A percentile compares a stretch with the other conserved stretches of the same genome.
phyloP scores from a whole-genome alignment of 1,140 invertebrate species.

The Bombus pascuorum region DNA sequence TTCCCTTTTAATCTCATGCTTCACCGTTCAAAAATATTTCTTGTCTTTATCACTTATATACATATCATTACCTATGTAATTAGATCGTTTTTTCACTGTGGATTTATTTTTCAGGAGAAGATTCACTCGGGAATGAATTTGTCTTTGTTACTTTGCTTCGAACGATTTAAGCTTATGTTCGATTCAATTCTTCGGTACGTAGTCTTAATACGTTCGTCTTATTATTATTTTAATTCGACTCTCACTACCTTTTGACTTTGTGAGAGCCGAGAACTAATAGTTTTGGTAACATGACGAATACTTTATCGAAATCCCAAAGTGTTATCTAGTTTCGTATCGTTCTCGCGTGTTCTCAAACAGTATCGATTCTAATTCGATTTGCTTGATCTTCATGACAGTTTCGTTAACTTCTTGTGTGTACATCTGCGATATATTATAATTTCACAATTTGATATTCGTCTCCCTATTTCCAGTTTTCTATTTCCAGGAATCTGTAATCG shows the following conservation, averaged over 20 bases:
- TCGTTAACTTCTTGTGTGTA: background rate
- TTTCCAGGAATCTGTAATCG: constrained; percentile 18
- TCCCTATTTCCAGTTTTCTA: background rate
- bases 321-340: background rate
- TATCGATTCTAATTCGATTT: background rate
- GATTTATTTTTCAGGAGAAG: no score
- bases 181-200: background rate
- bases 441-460: constrained; percentile 1
- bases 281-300: constrained; percentile 19
- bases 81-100: background rate
- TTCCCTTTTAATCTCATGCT: constrained; percentile 51
- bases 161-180: background rate
- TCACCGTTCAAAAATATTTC: background rate
- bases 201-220: background rate
- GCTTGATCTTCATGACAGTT: background rate
- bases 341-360: background rate
- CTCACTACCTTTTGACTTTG: constrained; percentile 40
- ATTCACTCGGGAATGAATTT: background rate
- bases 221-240: constrained; percentile 7
- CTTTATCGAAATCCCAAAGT: background rate
- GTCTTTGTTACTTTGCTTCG: background rate
- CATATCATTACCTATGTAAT: background rate
- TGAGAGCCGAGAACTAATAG: constrained; percentile 11
- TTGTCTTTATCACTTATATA: background rate
- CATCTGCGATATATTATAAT: constrained; percentile 44